These are phyloP conservation scores for Thalassoma bifasciatum DNA, from an alignment of 2,113 vertebrate genomes.

Conservation along the genomic window DNA sequence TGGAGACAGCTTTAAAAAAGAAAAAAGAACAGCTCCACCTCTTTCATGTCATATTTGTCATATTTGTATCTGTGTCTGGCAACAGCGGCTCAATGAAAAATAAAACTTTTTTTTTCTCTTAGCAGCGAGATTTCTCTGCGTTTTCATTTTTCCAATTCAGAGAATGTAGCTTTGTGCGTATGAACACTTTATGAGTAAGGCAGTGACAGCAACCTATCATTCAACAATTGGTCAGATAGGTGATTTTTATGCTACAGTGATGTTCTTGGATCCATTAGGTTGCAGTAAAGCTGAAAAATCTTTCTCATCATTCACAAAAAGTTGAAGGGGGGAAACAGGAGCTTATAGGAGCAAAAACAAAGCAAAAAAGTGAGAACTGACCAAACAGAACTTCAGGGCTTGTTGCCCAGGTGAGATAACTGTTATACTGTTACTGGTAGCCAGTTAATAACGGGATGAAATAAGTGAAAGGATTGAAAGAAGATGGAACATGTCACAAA, in stretches of 20 bases:
- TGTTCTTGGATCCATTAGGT: slow-evolving; percentile 16
- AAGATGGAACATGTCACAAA: slow-evolving; percentile 50
- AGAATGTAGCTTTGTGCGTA: neutral
- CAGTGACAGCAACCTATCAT: slow-evolving; percentile 14
- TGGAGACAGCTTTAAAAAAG: slow-evolving; percentile 13
- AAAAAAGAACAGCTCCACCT: neutral
- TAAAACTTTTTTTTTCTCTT: too few species aligned
- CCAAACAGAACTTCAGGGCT: slow-evolving; percentile 9
- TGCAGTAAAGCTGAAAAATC: slow-evolving; percentile 1
- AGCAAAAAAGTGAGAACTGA: slow-evolving; percentile 25
- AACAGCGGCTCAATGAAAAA: neutral
- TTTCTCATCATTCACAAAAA: slow-evolving; percentile 20
- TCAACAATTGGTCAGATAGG: slow-evolving; percentile 9
- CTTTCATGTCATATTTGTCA: neutral
- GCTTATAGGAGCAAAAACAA: slow-evolving; percentile 33
- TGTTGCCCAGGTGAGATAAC: slow-evolving; percentile 14
- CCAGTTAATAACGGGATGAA: slow-evolving; percentile 29
- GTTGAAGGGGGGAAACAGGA: slow-evolving; percentile 31
- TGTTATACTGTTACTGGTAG: neutral
- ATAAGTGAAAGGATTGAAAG: slow-evolving; percentile 29
- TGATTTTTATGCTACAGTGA: slow-evolving; percentile 7
- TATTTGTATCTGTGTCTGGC: neutral
- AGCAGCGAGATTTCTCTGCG: neutral
- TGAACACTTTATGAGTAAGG: slow-evolving; percentile 11
- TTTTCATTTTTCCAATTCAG: neutral